A percentile compares a stretch with the other conserved stretches of the same genome.
Conservation (phyloP, 64 coral and sea anemone genomes). For the Trachythela sp. region DNA sequence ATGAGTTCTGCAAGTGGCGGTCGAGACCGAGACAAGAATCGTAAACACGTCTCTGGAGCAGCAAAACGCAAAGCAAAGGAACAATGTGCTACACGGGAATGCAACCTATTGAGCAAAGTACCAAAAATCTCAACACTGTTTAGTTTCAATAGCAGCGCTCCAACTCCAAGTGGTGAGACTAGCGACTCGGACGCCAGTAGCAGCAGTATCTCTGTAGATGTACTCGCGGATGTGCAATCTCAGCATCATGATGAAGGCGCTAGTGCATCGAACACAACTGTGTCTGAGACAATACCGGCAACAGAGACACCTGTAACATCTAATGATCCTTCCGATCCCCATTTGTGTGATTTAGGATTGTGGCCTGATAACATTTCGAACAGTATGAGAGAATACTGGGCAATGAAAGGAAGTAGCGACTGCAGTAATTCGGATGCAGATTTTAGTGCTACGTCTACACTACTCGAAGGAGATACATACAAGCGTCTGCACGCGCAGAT, state of each 20-base stretch:
- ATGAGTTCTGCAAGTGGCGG: conserved; percentile 14
- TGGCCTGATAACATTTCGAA: background rate
- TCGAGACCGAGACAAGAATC: conserved; percentile 15
- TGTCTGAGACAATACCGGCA: no score
- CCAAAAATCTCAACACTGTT: conserved; percentile 23
- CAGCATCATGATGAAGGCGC: background rate
- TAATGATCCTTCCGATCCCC: background rate
- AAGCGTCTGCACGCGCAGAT: conserved; percentile 14
- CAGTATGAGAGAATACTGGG: conserved; percentile 26
- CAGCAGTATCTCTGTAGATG: background rate
- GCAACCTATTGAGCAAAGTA: conserved; percentile 17
- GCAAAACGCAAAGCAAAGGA: conserved; percentile 29
- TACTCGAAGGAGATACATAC: background rate
- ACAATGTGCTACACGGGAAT: background rate
- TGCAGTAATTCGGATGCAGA: background rate
- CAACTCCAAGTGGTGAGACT: conserved; percentile 16
- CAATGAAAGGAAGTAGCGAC: conserved; percentile 13
- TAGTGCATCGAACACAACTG: conserved; percentile 1
- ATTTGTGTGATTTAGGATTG: conserved; percentile 12
- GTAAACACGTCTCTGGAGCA: conserved; percentile 13
- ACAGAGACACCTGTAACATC: conserved; percentile 14
- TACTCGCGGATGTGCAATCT: background rate
- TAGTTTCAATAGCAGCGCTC: conserved; percentile 9
- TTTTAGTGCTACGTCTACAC: background rate
- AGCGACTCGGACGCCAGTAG: background rate